Conservation (phyloP, 2,888 invertebrate genomes). For the Zhengitettix transpicula region DNA sequence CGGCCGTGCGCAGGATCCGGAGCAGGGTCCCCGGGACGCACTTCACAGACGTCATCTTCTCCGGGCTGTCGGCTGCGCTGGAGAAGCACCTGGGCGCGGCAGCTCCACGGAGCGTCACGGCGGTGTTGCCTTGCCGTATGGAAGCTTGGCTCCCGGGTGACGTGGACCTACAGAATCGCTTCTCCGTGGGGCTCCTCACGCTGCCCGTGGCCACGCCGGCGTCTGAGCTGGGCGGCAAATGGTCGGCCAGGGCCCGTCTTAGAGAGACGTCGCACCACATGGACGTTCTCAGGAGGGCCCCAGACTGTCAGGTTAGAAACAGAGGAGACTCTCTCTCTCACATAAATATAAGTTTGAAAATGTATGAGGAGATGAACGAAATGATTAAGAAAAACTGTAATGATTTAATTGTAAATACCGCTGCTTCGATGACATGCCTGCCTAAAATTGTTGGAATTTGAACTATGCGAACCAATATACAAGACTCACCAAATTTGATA, state of each 20-base stretch:
- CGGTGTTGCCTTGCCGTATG: conserved; percentile 21
- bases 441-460: too few species aligned
- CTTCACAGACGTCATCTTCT: conserved; percentile 31
- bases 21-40: conserved; percentile 17
- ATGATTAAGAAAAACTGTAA: too few species aligned
- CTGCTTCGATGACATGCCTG: too few species aligned
- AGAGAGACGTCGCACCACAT: conserved; percentile 23
- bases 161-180: conserved; percentile 26
- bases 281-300: conserved; percentile 23
- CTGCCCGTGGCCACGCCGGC: conserved; percentile 23
- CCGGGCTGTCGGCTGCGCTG: conserved; percentile 31
- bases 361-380: too few species aligned
- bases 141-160: not conserved
- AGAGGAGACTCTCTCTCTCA: too few species aligned
- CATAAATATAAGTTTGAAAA: too few species aligned
- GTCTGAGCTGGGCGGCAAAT: not conserved
- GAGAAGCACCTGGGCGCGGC: conserved; percentile 24
- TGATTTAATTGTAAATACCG: too few species aligned
- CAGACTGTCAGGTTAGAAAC: conserved; percentile 24
- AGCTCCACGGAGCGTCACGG: conserved; percentile 18
- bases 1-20: conserved; percentile 19
- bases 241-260: conserved; percentile 16
- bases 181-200: conserved; percentile 32
- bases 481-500: too few species aligned
- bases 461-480: too few species aligned